phyloP scores from a whole-genome alignment of 2,113 vertebrate genomes.

The Apodemus speciosus region DNA sequence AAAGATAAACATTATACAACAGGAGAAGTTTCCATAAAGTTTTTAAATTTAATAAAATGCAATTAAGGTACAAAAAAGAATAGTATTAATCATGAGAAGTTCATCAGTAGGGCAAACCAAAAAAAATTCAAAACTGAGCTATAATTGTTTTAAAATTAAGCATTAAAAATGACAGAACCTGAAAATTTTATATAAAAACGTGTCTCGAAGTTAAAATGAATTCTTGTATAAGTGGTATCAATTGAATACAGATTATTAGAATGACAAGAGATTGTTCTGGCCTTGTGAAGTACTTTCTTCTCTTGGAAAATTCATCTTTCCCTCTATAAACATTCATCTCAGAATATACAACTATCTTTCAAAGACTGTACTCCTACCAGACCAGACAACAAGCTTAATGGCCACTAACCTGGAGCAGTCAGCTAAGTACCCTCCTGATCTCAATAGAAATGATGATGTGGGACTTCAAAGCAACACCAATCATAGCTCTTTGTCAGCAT shows the following conservation, averaged over 20 bases:
- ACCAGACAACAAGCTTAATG: not conserved
- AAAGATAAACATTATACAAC: not conserved
- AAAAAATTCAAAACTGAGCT: constrained; percentile 25
- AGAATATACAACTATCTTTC: not conserved
- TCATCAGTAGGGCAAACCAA: not conserved
- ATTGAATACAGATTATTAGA: not conserved
- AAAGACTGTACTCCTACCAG: not conserved
- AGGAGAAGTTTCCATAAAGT: not conserved
- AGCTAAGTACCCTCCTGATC: fast-evolving
- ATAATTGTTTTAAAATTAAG: constrained; percentile 2
- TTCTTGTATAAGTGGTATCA: not conserved
- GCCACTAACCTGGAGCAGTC: too few species aligned
- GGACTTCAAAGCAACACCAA: not conserved
- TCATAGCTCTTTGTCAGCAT: not conserved
- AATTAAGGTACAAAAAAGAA: not conserved
- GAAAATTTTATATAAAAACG: not conserved
- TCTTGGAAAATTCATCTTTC: not conserved
- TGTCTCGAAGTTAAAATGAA: not conserved
- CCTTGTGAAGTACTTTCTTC: not conserved
- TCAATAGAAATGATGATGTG: not conserved
- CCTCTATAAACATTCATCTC: not conserved
- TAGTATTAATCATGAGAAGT: not conserved
- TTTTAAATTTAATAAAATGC: not conserved
- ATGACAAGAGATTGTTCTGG: not conserved
- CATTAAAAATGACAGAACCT: not conserved